These are phyloP conservation scores for Tachysurus fulvidraco DNA, from an alignment of 2,113 vertebrate species.

Conservation along the genomic window DNA sequence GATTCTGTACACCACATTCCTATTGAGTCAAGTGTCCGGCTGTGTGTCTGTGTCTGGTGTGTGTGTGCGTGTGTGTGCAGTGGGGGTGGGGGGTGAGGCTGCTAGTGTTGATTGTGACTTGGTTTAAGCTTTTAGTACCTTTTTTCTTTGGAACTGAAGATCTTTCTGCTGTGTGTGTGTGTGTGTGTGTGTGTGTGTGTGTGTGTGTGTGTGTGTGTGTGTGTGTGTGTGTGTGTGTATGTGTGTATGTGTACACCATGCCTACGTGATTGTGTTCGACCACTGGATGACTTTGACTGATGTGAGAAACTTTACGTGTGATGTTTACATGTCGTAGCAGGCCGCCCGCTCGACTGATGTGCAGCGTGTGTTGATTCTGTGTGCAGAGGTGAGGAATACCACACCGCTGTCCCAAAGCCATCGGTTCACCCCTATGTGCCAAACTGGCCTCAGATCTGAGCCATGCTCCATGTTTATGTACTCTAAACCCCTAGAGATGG, in stretches of 20 bases:
- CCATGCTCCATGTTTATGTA: slow-evolving; percentile 63
- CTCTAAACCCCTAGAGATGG: slow-evolving; percentile 67
- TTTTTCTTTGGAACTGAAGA: slow-evolving; percentile 15
- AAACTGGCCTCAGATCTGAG: slow-evolving; percentile 55
- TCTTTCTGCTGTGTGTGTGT: background rate
- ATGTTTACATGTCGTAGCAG: slow-evolving; percentile 51
- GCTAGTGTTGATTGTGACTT: background rate
- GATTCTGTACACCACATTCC: slow-evolving; percentile 46
- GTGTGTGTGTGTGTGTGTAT: slow-evolving; percentile 16
- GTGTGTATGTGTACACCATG: slow-evolving; percentile 28
- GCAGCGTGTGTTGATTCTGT: slow-evolving; percentile 48
- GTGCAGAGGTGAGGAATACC: slow-evolving; percentile 67
- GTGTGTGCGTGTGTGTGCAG: background rate
- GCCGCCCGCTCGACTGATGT: slow-evolving; percentile 46
- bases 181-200: no score
- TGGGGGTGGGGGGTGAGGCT: background rate
- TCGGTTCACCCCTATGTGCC: slow-evolving; percentile 42
- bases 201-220: background rate
- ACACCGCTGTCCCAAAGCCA: slow-evolving; percentile 64
- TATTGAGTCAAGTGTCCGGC: slow-evolving; percentile 34
- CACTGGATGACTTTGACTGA: slow-evolving; percentile 53
- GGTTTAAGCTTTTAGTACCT: no score
- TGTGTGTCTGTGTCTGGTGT: slow-evolving; percentile 14
- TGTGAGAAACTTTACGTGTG: slow-evolving; percentile 55
- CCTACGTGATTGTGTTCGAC: slow-evolving; percentile 46